These are phyloP conservation scores for Lepidotrigona ventralis DNA, from an alignment of 1,140 invertebrate genomes.

Conservation along the genomic window DNA sequence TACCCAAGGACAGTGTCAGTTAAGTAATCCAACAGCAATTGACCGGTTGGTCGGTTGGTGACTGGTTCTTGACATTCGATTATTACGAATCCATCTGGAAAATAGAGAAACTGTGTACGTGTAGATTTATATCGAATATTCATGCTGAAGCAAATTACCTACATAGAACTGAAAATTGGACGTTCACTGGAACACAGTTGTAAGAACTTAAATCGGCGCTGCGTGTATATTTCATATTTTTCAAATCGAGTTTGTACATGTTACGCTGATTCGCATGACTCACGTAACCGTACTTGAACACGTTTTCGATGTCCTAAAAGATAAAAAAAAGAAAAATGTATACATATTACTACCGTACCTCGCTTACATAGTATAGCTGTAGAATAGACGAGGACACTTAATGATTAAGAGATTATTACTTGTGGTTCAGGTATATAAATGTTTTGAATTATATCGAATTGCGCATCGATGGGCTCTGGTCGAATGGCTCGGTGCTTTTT, in stretches of 20 bases:
- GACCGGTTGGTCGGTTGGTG: constrained; percentile 83
- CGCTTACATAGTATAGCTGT: neutral
- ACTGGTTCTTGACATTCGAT: constrained; percentile 87
- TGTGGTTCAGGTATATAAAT: constrained; percentile 86
- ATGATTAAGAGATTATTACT: constrained; percentile 63
- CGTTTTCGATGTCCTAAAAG: constrained; percentile 76
- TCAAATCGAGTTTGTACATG: constrained; percentile 89
- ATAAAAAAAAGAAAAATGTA: neutral
- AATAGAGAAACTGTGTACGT: neutral
- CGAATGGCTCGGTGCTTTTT: constrained; percentile 89
- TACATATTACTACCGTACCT: too few relatives aligned
- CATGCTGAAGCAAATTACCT: constrained; percentile 73
- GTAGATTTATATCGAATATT: neutral
- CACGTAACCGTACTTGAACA: constrained; percentile 89
- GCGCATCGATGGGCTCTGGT: constrained; percentile 89
- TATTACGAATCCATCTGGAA: constrained; percentile 87
- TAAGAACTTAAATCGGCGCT: constrained; percentile 88
- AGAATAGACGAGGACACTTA: neutral
- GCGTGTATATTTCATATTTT: constrained; percentile 87
- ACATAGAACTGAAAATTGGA: constrained; percentile 89
- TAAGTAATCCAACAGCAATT: constrained; percentile 88
- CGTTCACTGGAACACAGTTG: constrained; percentile 87
- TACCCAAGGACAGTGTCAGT: constrained; percentile 87
- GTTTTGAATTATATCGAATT: constrained; percentile 88
- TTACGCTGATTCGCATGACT: constrained; percentile 88